Conservation (phyloP, 2,888 invertebrate genomes). For the Thera obeliscata region DNA sequence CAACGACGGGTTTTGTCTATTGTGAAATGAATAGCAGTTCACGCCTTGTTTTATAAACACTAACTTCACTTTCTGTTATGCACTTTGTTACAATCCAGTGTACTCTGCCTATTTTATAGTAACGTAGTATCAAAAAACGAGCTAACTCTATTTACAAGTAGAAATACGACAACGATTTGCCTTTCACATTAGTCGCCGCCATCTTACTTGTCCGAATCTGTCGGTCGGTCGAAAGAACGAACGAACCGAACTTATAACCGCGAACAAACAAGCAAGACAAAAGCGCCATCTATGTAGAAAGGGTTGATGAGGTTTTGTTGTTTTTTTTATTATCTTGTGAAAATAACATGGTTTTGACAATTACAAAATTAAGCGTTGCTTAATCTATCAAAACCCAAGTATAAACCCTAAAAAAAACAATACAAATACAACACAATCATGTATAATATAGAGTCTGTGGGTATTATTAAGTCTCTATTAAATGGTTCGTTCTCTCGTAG, state of each 20-base stretch:
- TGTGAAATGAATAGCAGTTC: conserved; percentile 77
- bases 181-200: conserved; percentile 88
- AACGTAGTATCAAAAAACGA: conserved; percentile 63
- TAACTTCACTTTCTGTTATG: conserved; percentile 62
- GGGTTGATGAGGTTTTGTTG: background rate
- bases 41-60: conserved; percentile 59
- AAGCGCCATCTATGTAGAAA: conserved; percentile 20
- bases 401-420: no score
- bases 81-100: conserved; percentile 59
- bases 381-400: no score
- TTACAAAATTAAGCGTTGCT: no score
- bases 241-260: conserved; percentile 30
- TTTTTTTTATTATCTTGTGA: background rate
- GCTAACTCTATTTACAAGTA: conserved; percentile 81
- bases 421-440: no score
- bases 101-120: conserved; percentile 53
- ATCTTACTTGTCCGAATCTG: conserved; percentile 84
- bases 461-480: background rate
- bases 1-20: conserved; percentile 83
- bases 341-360: no score
- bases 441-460: background rate
- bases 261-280: conserved; percentile 29
- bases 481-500: background rate
- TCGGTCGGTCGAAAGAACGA: conserved; percentile 74
- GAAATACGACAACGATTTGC: conserved; percentile 84